These are phyloP conservation scores for Daboia siamensis DNA, from an alignment of 2,113 vertebrate species.

Conservation along the genomic window DNA sequence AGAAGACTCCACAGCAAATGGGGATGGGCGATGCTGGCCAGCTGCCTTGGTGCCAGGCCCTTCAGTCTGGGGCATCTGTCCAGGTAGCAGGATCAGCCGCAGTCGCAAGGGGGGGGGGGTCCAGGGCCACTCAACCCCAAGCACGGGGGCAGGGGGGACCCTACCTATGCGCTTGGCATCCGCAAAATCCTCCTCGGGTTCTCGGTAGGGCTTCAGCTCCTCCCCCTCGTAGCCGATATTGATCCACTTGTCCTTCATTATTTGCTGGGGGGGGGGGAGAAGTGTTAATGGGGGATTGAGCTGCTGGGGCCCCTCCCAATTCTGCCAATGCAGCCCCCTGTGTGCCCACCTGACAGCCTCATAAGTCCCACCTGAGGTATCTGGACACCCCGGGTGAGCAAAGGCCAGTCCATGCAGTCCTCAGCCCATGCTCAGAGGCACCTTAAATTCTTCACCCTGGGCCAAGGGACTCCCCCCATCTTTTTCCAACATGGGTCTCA, in stretches of 20 bases:
- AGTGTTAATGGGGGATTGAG: rapidly evolving
- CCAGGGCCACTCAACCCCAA: not conserved
- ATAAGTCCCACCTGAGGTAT: not conserved
- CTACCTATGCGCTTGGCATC: constrained; percentile 83
- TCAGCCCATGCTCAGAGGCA: not conserved
- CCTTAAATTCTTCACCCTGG: not conserved
- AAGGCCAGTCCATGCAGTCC: not conserved
- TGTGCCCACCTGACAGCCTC: not conserved
- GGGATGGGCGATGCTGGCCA: not conserved
- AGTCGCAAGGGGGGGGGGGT: not conserved
- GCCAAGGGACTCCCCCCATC: no score
- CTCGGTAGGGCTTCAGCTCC: constrained; percentile 83
- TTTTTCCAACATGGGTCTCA: not conserved
- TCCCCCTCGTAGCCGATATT: constrained; percentile 85
- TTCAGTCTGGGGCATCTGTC: not conserved
- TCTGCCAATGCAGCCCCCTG: not conserved
- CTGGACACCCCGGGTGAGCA: not conserved
- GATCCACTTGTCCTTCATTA: constrained; percentile 97
- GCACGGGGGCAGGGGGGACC: rapidly evolving
- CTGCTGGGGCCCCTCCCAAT: not conserved
- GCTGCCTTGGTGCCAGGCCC: not conserved
- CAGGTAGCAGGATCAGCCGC: not conserved
- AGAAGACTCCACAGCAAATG: not conserved
- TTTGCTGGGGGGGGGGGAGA: constrained; percentile 75
- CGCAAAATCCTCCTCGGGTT: constrained; percentile 81